Evolutionary conservation across 2,113 vertebrate species (phyloP), one percentile per base, ranked within the genome.

Genomic region (Prinia subflava): DNA sequence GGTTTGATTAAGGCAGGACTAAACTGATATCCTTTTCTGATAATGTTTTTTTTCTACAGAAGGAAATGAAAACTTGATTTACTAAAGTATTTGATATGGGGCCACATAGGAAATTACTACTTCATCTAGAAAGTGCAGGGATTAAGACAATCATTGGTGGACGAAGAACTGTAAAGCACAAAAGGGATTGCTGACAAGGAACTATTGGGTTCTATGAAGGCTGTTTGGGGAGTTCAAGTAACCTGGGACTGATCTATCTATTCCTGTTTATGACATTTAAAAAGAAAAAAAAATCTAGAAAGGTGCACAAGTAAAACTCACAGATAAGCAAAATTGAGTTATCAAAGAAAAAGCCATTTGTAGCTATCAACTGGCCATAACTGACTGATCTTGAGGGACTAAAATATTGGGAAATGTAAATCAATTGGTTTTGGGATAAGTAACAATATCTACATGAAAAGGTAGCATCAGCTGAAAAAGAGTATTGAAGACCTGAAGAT

Each of bases 31-130:
- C 20, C 31, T 83, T 83, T 83, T 90, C 53, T 69, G 49, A 92
- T 30, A 92, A 57, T 39, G 11, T 33, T 47, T 64, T 75, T 77
- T 68, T 90, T 88, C 81, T 85, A 46, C 22, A 76, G 28, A 60
- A 77, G 18, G 71, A 80, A 92, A 92, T 68, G 53, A 37, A 94
- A 96, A 73, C 55, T 74, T 2, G 14, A 63, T 83, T 88, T 88
- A 53, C 49, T 73, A 1, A 76, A 80, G 53, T 69, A 95, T 90
- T 93, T 93, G 65, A 65, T 93, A 74, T 28, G 33, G 28, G 75
- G 42, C 68, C 16, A 69, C 59, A 80, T 23, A 86, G 94, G 94
- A 97, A 96, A 96, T 96, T 93, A 86, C 85, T 74, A 42, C 21
- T 83, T 96, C 55, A 92, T 20, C 15, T 65, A 50, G 15, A 92